These are phyloP conservation scores for Drosophila subpulchrella DNA, from an alignment of 1,140 invertebrate species.

Conservation along the genomic window DNA sequence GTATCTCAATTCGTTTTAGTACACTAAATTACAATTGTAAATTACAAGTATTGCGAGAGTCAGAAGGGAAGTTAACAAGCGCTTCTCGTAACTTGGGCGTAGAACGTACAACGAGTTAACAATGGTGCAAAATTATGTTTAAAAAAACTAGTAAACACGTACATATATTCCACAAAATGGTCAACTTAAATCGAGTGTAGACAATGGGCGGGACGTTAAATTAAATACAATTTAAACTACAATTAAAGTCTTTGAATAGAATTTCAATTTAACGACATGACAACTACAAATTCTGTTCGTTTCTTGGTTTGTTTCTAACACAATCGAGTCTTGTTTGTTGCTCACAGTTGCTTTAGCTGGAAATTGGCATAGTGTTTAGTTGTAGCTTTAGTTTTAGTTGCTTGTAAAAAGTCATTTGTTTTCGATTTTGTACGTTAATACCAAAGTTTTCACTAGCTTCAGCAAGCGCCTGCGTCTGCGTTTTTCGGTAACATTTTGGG, in stretches of 20 bases:
- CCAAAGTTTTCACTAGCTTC: constrained; percentile 57
- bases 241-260: constrained; percentile 71
- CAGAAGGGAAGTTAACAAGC: constrained; percentile 46
- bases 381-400: constrained; percentile 29
- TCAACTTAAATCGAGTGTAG: constrained; percentile 61
- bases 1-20: constrained; percentile 60
- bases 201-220: constrained; percentile 35
- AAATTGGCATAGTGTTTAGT: constrained; percentile 56
- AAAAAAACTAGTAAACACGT: constrained; percentile 48
- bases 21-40: constrained; percentile 63
- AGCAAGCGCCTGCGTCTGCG: constrained; percentile 62
- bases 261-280: constrained; percentile 54
- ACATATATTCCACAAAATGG: constrained; percentile 28
- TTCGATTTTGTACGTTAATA: constrained; percentile 66
- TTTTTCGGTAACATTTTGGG: constrained; percentile 38
- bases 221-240: constrained; percentile 64
- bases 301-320: constrained; percentile 49
- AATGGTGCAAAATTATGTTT: constrained; percentile 42
- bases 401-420: constrained; percentile 69
- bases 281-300: constrained; percentile 39
- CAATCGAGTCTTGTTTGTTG: constrained; percentile 69
- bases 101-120: constrained; percentile 79
- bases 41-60: constrained; percentile 69
- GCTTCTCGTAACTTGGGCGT: constrained; percentile 55
- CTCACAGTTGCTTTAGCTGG: constrained; percentile 61